Base-by-base conservation (phyloP, 2,113 vertebrate genomes). In the Tupaia chinensis region DNA sequence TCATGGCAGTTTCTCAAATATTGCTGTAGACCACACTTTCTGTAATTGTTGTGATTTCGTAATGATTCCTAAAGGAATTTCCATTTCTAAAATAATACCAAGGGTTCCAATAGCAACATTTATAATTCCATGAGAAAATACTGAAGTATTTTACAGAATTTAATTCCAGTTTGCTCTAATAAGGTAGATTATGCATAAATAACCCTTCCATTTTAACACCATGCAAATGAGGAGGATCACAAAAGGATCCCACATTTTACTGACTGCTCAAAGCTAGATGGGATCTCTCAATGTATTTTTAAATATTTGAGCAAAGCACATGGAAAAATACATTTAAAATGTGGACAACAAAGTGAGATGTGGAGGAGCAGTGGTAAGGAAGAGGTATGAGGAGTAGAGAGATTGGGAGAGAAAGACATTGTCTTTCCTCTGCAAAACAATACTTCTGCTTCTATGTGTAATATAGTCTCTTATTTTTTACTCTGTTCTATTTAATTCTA, bases 11-110 rank as follows among this genome's bases (percentile, higher is more conserved):
- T 96, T 85, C 76, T 78, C 68, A 92, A 68, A 72, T 20, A 56
- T 1, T 81, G 25, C 44, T 69, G 1, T 65, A 79, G 69, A 78
- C 82, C 73, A 19, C 29, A 60, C 10, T 58, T 70, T 87, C 54
- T 60, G 29, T 63, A 53, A 34, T 88, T 72, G 69, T 23, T 87
- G 29, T 81, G 12, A 61, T 65, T 84, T 74, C 95, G 9, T 60
- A 73, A 68, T 72, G 82, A 87, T 93, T 72, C 23, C n/a, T 32
- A 53, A 94, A 89, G 72, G 63, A 94, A 90, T 94, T n/a, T n/a
- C 1, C 5, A 32, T 63, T 69, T 80, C 27, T 81, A 72, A 86
- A 93, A 85, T 34, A 53, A 80, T 78, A 17, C 1, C 19, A 65
- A 61, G 44, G 13, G 27, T 81, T 23, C 22, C 92, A 92, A 76